Base-by-base conservation (phyloP, 1,140 invertebrate species). In the Plutomurus gul region DNA sequence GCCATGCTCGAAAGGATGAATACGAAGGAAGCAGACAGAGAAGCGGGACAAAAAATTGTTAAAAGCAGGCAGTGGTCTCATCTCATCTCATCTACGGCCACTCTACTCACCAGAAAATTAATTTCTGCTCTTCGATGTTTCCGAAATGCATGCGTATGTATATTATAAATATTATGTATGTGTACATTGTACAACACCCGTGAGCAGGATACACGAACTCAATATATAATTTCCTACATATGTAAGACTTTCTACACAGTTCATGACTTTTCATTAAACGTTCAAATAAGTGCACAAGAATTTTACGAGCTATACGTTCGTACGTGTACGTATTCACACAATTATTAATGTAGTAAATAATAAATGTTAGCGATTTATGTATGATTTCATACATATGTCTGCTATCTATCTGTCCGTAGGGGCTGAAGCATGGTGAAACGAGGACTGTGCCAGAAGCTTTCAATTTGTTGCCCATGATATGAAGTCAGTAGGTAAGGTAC, bases 1-100 rank as follows among this genome's bases (percentile, higher is more conserved):
- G 27, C 30, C 13, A 16, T 33, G 56, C 16, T 65, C 56, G 27
- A 33, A n/a, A 27, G 16, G 30, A 65, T 30, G 30, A 65, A 36
- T 16, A 7, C 13, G 27, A 30, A 30, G 11, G 16, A 65, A 25
- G 13, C 4, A 36, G 56, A 65, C 27, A 65, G 56, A 47, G n/a
- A 47, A 65, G n/a, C 16, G 13, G 56, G 16, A 6, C 56, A 65
- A 65, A 65, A 65, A 65, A 65, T 27, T 65, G 56, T 65, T 65
- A 65, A 33, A 65, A 65, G 13, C 56, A 65, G 56, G 3, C 27
- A 65, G 56, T 65, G 56, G 56, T 65, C 30, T 65, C 27, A 27
- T 33, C 27, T 36, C 46, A n/a, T 2, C n/a, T 43, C 10, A 3
- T 3, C n/a, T 43, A n/a, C 39, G n/a, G n/a, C n/a, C n/a, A n/a